Evolutionary conservation across 1,140 invertebrate genomes (phyloP).

Genomic region (Parapsyche elsis): DNA sequence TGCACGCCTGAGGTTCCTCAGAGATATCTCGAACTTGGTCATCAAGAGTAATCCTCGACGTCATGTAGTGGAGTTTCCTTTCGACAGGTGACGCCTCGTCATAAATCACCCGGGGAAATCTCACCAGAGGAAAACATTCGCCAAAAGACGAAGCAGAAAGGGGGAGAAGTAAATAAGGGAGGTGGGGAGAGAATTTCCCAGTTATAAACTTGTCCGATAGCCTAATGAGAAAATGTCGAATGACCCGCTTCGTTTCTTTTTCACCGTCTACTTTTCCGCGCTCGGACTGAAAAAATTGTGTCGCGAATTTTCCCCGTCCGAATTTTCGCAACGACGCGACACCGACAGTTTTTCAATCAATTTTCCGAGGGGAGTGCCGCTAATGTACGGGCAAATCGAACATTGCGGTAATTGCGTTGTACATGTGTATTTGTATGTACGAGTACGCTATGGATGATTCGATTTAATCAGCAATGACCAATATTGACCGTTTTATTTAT

Average conservation of each 20-base stretch:
- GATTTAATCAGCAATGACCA: no score
- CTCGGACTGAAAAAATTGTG: background rate
- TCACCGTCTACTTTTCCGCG: background rate
- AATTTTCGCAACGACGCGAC: background rate
- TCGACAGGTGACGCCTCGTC: constrained; percentile 25
- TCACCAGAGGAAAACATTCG: background rate
- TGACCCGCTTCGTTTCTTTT: background rate
- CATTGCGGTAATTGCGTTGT: background rate
- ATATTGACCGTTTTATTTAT: no score
- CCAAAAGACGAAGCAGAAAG: background rate
- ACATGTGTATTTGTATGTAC: no score
- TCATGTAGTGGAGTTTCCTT: background rate
- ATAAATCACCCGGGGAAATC: background rate
- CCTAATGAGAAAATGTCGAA: constrained; percentile 26
- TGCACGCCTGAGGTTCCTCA: no score
- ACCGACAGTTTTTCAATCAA: constrained; percentile 17
- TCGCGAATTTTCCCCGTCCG: constrained; percentile 5
- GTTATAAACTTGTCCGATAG: background rate
- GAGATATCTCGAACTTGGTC: no score
- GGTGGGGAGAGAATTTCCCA: no score
- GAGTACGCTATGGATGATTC: no score
- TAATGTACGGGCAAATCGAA: constrained; percentile 6
- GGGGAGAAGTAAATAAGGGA: no score
- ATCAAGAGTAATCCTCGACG: no score
- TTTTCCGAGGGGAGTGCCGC: background rate